A percentile compares a stretch with the other conserved stretches of the same genome.
Evolutionary conservation across 2,888 invertebrate species (phyloP).

Genomic region (Boloria selene): DNA sequence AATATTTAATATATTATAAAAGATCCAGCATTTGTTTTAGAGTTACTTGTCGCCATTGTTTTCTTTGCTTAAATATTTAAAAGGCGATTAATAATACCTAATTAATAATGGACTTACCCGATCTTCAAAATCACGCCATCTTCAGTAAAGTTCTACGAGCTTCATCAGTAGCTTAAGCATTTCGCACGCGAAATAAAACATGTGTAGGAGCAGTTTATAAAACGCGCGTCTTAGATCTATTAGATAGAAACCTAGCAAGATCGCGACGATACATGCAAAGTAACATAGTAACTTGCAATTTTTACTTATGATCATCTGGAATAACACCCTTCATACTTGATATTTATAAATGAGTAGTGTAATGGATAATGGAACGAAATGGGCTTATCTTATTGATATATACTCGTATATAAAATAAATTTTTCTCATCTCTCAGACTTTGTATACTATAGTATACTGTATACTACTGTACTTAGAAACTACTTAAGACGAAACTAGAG

Average conservation of each 20-base stretch:
- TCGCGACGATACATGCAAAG: constrained; percentile 49
- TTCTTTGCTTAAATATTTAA: too few species aligned
- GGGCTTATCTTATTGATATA: neutral
- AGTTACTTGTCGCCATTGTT: too few species aligned
- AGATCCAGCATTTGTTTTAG: too few species aligned
- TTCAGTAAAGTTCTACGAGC: constrained; percentile 69
- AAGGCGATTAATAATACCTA: too few species aligned
- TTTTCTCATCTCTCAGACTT: neutral
- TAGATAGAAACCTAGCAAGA: constrained; percentile 56
- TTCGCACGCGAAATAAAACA: constrained; percentile 71
- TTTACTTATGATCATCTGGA: constrained; percentile 74
- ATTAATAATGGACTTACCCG: constrained; percentile 14
- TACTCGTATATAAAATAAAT: neutral
- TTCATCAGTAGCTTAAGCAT: constrained; percentile 72
- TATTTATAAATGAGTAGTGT: neutral
- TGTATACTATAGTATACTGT: too few species aligned
- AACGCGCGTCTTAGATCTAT: constrained; percentile 69
- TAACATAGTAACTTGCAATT: constrained; percentile 63
- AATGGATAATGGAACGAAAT: neutral
- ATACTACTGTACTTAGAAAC: neutral
- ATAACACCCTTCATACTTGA: constrained; percentile 31
- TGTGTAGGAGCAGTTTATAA: constrained; percentile 68
- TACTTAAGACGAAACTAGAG: neutral
- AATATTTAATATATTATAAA: too few species aligned
- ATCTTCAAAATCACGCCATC: constrained; percentile 45